Base-by-base conservation (phyloP, 64 coral and sea anemone genomes). In the Stichodactyla mertensii region DNA sequence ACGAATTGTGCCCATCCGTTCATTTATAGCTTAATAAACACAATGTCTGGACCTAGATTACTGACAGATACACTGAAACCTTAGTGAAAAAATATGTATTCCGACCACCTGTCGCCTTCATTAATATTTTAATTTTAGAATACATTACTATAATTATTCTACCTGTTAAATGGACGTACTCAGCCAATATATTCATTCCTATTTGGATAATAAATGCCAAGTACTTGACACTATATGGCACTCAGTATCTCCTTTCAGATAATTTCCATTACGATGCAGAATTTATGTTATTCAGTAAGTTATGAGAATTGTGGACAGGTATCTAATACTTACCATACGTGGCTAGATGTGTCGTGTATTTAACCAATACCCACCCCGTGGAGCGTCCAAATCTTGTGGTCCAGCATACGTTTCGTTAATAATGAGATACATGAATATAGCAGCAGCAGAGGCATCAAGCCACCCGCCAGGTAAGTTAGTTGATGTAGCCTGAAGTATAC, bases 191-290 rank as follows among this genome's bases (percentile, higher is more conserved):
- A 27, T 16, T 18, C 26, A 69, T 69, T 69, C 64, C 64, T 69
- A 69, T 69, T 69, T 69, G 64, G 64, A 6, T 69, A 69, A 69
- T 20, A 69, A 74, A 74, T 74, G 69, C 69, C 26, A 74, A 74
- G 10, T 23, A 74, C 23, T 74, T 74, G 24, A 74, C 69, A 8
- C 4, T 13, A 26, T 20, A 67, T 24, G 7, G 7, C 69, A 74
- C 23, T 27, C 69, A 8, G 10, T 58, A 45, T 15, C 56, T 58
- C 8, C 56, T 58, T 11, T 58, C 56, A 58, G 14, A 9, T 58
- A 58, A 58, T 58, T 58, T 58, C 8, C 8, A 9, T 58, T 58
- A 9, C 14, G 20, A 22, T 71, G 69, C 69, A 31, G 7, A 31
- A 74, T 36, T 28, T 0, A 74, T 74, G 13, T 45, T 45, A 74